Evolutionary conservation across 2,888 invertebrate genomes (phyloP), one percentile per base, ranked within the genome.

Genomic region (Mamestra brassicae): DNA sequence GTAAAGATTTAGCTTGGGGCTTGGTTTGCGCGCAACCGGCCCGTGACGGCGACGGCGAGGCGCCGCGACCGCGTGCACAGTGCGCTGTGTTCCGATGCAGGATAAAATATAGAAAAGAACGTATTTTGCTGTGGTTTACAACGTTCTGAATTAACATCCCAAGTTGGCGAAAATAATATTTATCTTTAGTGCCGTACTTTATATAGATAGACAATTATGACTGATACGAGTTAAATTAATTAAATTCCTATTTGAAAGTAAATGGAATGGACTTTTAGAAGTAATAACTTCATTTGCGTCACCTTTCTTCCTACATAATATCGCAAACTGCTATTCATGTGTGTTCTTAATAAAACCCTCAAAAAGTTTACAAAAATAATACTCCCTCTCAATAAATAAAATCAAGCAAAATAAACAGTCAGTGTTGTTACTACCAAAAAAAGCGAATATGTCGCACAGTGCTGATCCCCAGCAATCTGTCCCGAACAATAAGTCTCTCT

Each of bases 401-500:
- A 65, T 36, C 11, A 47, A 69, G 54, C 13, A 54, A 83, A 78
- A 60, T 36, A 73, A 71, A 54, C 55, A 69, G 66, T 54, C 75
- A 78, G 64, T 70, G 42, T 78, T 89, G 87, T 92, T 89, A 89
- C 90, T 86, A 88, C 85, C 45, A 74, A 89, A 93, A 91, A 50
- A 63, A 68, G 91, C 36, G 92, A 89, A 92, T 92, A 88, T 90
- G 90, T 86, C 89, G 87, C 92, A 89, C 92, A 87, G 88, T 88
- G 93, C 93, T 94, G 95, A 95, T 95, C 96, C 95, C 91, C 90
- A 88, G 93, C 96, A 96, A 96, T 96, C 96, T 96, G 95, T 96
- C 95, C 93, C 93, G 94, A 96, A 96, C 96, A 96, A 96, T 96
- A 96, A 95, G 96, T 96, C 95, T 93, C 92, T 93, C 93, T 93